These are phyloP conservation scores for Cairina moschata DNA, from an alignment of 2,113 vertebrate species.

Conservation along the genomic window DNA sequence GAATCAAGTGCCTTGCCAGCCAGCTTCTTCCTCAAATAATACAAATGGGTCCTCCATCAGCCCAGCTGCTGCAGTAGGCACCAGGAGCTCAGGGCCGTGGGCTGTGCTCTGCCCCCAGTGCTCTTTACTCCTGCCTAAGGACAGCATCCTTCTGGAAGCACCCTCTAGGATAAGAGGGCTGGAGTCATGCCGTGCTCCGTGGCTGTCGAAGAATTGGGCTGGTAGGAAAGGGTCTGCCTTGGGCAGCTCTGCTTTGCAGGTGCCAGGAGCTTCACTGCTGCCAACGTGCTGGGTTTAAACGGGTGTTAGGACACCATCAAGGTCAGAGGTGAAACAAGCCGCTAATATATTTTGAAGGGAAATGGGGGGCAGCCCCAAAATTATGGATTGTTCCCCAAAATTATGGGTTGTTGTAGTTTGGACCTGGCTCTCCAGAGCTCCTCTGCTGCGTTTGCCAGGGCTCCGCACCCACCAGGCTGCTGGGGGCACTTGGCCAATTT, in stretches of 20 bases:
- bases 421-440: background rate
- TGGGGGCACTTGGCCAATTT: background rate
- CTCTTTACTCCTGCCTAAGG: too few species aligned
- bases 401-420: rapidly evolving
- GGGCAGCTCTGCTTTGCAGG: background rate
- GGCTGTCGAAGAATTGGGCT: background rate
- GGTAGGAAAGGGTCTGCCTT: background rate
- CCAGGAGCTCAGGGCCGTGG: rapidly evolving
- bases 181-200: rapidly evolving
- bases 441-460: background rate
- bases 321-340: background rate
- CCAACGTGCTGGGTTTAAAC: rapidly evolving
- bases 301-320: background rate
- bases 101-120: background rate
- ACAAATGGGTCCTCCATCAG: rapidly evolving
- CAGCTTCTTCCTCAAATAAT: rapidly evolving
- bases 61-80: background rate
- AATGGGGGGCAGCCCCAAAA: background rate
- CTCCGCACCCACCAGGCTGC: background rate
- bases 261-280: background rate
- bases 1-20: background rate
- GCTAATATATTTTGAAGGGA: rapidly evolving
- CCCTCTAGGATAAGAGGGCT: background rate
- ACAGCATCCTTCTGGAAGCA: rapidly evolving
- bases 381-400: rapidly evolving